Evolutionary conservation across 2,113 vertebrate species (phyloP), one percentile per base, ranked within the genome.

Genomic region (Herpetotheres cachinnans): DNA sequence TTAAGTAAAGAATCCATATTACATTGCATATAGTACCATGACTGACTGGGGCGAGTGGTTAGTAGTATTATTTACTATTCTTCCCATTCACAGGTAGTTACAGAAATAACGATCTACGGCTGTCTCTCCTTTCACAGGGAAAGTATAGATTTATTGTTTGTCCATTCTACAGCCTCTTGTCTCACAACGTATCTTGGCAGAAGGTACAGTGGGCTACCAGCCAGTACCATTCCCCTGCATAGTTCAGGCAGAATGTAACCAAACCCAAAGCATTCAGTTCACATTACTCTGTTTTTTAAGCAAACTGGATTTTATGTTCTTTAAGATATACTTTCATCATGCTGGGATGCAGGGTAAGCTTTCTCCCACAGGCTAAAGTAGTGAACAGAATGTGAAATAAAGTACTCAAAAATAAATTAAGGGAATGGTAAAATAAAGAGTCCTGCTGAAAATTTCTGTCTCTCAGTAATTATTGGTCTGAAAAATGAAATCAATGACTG

Each of bases 401-500:
- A 94, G 69, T 83, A 79, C 73, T 95, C 50, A 71, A 95, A 97
- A 97, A 70, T 72, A 87, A 97, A 95, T 58, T 86, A 86, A 96
- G 62, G 52, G 70, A 97, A 97, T 96, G 66, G 95, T 89, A 94
- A 97, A 96, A 81, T 74, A 71, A 84, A 86, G 63, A 93, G 79
- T 95, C 46, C 86, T 94, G 81, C 30, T 96, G 77, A 96, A 83
- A 95, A 81, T 59, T 86, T 97, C 50, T 82, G 78, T 89, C 90
- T 93, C 95, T 73, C 82, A 91, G 77, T 93, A 61, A 94, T 91
- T 93, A 97, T 11, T 96, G 72, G 73, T 97, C 70, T 96, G 56
- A 95, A 86, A 96, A 93, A 97, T 32, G 47, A 96, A 96, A 96
- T 91, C 56, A 94, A 74, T 93, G 58, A 94, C 90, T 93, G 72